These are phyloP conservation scores for Atta colombica DNA, from an alignment of 1,140 invertebrate genomes.

Conservation along the genomic window DNA sequence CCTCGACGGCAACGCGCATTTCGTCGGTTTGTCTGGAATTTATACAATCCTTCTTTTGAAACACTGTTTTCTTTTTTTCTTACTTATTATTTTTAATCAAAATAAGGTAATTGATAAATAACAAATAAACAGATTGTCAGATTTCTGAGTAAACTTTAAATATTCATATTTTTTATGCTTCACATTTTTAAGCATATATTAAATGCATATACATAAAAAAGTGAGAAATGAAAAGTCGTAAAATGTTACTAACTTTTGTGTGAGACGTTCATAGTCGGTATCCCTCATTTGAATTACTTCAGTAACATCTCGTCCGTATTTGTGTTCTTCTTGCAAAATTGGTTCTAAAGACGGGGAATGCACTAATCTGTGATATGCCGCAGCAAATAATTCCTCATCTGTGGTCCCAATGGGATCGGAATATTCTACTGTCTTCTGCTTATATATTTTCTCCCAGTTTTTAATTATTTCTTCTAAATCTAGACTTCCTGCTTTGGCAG, in stretches of 20 bases:
- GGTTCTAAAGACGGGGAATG: conserved; percentile 93
- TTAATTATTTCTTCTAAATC: conserved; percentile 90
- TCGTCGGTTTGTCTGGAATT: conserved; percentile 91
- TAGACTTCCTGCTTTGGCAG: conserved; percentile 86
- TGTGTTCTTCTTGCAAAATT: conserved; percentile 92
- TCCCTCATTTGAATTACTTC: conserved; percentile 90
- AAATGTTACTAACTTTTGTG: conserved; percentile 87
- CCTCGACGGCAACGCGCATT: conserved; percentile 91
- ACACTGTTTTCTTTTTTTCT: background rate
- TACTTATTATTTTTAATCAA: background rate
- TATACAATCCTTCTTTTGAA: background rate
- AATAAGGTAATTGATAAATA: background rate
- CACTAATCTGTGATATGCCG: conserved; percentile 93
- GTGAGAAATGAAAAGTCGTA: background rate
- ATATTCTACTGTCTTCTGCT: conserved; percentile 89
- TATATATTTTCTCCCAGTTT: conserved; percentile 90
- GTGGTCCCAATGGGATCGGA: conserved; percentile 90
- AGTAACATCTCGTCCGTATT: conserved; percentile 91
- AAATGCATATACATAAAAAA: background rate
- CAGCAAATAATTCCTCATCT: conserved; percentile 92
- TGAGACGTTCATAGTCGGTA: conserved; percentile 89
- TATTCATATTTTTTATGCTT: background rate
- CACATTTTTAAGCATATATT: background rate
- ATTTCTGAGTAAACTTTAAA: background rate
- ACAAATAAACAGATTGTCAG: background rate